These are phyloP conservation scores for Sylvia borin DNA, from an alignment of 2,797 vertebrate species.

Conservation along the genomic window DNA sequence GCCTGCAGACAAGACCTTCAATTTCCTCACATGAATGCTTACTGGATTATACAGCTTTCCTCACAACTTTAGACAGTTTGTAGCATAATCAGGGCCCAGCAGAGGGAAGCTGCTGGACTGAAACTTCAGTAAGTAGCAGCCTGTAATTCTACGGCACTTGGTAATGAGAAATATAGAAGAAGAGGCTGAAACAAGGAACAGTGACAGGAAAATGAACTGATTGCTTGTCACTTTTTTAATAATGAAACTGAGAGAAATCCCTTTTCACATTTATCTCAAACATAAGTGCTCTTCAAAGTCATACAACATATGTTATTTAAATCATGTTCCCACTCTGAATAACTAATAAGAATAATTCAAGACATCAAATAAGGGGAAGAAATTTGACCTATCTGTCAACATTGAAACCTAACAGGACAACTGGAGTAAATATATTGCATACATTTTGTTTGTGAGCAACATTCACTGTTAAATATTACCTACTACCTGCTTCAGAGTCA, in stretches of 20 bases:
- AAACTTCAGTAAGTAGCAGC: background rate
- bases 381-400: background rate
- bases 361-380: background rate
- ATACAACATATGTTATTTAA: background rate
- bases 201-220: background rate
- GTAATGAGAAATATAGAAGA: background rate
- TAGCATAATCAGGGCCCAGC: background rate
- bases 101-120: background rate
- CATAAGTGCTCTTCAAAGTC: background rate
- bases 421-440: background rate
- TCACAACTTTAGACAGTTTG: constrained; percentile 15
- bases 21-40: background rate
- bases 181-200: background rate
- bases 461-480: background rate
- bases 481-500: background rate
- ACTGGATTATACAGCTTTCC: constrained; percentile 21
- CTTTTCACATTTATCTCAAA: background rate
- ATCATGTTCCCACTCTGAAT: background rate
- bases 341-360: background rate
- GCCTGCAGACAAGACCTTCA: constrained; percentile 1
- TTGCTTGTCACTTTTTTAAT: background rate
- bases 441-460: background rate
- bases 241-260: background rate
- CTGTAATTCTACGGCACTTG: background rate
- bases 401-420: background rate